phyloP scores from a whole-genome alignment of 2,888 invertebrate genomes.

The Apantesis nais region DNA sequence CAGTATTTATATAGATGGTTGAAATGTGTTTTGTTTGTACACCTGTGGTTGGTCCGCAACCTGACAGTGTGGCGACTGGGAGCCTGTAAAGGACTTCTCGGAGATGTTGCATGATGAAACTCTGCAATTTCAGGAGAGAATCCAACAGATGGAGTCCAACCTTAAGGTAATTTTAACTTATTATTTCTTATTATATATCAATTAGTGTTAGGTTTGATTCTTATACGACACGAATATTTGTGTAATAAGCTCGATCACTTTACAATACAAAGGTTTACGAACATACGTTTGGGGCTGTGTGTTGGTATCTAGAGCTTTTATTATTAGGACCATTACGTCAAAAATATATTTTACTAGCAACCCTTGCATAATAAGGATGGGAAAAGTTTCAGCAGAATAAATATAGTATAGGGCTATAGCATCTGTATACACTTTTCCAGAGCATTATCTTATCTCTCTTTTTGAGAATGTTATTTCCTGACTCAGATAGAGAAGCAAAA shows the following conservation, averaged over 20 bases:
- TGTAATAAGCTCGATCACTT: too few relatives aligned
- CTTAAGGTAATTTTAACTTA: conserved; percentile 54
- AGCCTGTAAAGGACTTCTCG: conserved; percentile 67
- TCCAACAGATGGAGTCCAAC: conserved; percentile 64
- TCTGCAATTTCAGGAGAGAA: conserved; percentile 58
- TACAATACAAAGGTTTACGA: too few relatives aligned
- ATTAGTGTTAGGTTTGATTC: too few relatives aligned
- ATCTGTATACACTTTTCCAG: too few relatives aligned
- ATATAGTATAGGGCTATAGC: too few relatives aligned
- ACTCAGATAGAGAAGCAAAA: neutral
- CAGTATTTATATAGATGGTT: neutral
- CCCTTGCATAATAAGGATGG: neutral
- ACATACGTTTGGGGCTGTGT: too few relatives aligned
- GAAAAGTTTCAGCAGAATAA: too few relatives aligned
- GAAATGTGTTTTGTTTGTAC: conserved; percentile 3
- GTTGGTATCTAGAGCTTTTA: too few relatives aligned
- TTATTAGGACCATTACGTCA: neutral
- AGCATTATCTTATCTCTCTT: neutral
- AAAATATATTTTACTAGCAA: neutral
- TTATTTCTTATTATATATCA: neutral
- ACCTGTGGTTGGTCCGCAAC: conserved; percentile 11
- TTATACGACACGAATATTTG: too few relatives aligned
- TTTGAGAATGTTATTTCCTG: neutral
- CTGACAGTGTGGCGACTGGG: conserved; percentile 67
- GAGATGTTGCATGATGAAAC: conserved; percentile 54